Conservation (phyloP, 2,113 vertebrate genomes). For the Etheostoma spectabile region DNA sequence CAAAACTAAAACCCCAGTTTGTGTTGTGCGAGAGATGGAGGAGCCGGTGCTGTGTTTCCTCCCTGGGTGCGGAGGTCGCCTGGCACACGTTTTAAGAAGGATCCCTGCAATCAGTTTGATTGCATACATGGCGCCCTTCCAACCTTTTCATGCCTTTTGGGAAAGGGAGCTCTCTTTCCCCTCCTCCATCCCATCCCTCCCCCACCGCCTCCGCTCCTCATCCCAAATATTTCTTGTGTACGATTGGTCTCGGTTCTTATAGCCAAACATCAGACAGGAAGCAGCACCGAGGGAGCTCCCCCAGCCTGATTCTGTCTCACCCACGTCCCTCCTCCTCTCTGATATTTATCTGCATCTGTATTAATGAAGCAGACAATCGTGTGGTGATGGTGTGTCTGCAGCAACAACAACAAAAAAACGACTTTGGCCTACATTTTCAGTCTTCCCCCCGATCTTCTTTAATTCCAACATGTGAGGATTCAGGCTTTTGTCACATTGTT, state of each 20-base stretch:
- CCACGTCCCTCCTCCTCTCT: constrained; percentile 51
- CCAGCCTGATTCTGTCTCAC: constrained; percentile 67
- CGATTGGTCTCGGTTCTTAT: constrained; percentile 62
- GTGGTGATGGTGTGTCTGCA: constrained; percentile 26
- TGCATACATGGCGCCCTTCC: constrained; percentile 57
- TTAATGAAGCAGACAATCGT: constrained; percentile 40
- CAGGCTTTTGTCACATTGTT: constrained; percentile 69
- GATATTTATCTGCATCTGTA: constrained; percentile 62
- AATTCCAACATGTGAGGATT: constrained; percentile 55
- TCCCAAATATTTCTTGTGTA: constrained; percentile 71
- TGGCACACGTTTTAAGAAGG: constrained; percentile 53
- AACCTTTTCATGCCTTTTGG: constrained; percentile 60
- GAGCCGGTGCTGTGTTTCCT: constrained; percentile 25
- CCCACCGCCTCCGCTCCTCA: constrained; percentile 47
- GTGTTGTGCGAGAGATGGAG: constrained; percentile 25
- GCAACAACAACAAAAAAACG: not conserved
- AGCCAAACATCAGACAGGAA: constrained; percentile 77
- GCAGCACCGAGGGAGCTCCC: constrained; percentile 38
- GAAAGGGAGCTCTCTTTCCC: constrained; percentile 47
- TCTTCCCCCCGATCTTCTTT: constrained; percentile 24
- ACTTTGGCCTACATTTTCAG: constrained; percentile 66
- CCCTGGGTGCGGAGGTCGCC: constrained; percentile 61
- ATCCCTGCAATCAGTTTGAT: constrained; percentile 68
- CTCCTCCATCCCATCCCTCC: constrained; percentile 38
- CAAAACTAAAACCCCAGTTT: not conserved